Conservation (phyloP, 2,113 vertebrate species). For the Alethe diademata region DNA sequence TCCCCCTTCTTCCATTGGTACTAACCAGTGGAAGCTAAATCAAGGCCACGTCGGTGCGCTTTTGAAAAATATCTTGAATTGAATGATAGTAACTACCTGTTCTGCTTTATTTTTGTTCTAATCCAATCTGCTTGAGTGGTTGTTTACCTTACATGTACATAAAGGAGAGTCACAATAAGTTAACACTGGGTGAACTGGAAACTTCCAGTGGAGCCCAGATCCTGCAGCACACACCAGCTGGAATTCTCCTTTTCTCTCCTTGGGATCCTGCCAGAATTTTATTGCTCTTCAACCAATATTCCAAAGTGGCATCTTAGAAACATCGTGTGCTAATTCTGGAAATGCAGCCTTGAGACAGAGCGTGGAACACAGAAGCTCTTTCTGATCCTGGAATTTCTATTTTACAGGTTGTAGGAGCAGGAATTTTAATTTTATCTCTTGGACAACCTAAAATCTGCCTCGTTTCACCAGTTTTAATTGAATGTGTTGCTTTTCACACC, state of each 20-base stretch:
- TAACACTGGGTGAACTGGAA: background rate
- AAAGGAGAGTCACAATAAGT: background rate
- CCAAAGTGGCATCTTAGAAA: background rate
- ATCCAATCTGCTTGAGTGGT: background rate
- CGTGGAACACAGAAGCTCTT: background rate
- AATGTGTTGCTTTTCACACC: background rate
- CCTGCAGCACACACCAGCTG: background rate
- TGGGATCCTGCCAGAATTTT: background rate
- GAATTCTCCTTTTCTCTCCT: background rate
- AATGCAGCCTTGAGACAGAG: background rate
- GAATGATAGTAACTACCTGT: background rate
- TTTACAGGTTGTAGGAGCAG: background rate
- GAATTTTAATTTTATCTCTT: background rate
- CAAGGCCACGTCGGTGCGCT: background rate
- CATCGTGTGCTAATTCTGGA: accelerated
- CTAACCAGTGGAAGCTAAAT: background rate
- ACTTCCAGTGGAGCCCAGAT: background rate
- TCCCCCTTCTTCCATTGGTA: background rate
- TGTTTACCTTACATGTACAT: background rate
- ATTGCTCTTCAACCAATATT: background rate
- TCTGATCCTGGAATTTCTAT: background rate
- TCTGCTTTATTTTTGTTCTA: background rate
- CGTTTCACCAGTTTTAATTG: background rate
- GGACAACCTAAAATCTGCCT: background rate
- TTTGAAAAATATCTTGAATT: background rate